Conservation (phyloP, 2,797 vertebrate genomes). For the Enteromius mattozi region DNA sequence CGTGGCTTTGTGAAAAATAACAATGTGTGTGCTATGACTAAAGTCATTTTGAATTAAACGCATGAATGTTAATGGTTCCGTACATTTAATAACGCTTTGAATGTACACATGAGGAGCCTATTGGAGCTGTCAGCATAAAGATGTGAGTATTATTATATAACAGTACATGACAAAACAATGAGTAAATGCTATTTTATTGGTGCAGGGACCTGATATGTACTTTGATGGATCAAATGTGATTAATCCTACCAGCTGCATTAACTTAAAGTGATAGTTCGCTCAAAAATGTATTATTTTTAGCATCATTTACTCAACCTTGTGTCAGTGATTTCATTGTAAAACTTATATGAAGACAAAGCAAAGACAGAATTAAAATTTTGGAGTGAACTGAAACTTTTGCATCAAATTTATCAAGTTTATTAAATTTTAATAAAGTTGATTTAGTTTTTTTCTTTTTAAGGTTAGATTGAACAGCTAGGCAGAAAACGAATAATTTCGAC, state of each 20-base stretch:
- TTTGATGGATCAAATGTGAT: neutral
- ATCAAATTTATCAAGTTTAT: neutral
- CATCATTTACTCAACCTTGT: neutral
- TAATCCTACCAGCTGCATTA: neutral
- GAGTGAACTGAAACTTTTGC: neutral
- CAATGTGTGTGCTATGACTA: constrained; percentile 14
- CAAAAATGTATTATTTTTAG: neutral
- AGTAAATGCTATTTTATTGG: constrained; percentile 7
- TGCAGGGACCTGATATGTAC: neutral
- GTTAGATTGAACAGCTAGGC: neutral
- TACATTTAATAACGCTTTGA: constrained; percentile 37
- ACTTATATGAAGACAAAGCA: neutral
- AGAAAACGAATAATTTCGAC: neutral
- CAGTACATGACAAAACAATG: constrained; percentile 1
- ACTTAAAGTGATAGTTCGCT: neutral
- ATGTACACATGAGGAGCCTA: neutral
- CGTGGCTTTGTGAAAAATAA: constrained; percentile 34
- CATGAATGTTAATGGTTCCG: constrained; percentile 29
- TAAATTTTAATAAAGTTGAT: neutral
- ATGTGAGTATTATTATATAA: constrained; percentile 9
- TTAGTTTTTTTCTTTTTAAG: neutral
- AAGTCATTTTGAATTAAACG: constrained; percentile 36
- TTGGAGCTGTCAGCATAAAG: constrained; percentile 9
- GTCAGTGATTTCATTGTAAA: neutral
- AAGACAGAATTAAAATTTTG: neutral